Evolutionary conservation across 2,888 invertebrate genomes (phyloP).

Genomic region (Sepioteuthis lessoniana): DNA sequence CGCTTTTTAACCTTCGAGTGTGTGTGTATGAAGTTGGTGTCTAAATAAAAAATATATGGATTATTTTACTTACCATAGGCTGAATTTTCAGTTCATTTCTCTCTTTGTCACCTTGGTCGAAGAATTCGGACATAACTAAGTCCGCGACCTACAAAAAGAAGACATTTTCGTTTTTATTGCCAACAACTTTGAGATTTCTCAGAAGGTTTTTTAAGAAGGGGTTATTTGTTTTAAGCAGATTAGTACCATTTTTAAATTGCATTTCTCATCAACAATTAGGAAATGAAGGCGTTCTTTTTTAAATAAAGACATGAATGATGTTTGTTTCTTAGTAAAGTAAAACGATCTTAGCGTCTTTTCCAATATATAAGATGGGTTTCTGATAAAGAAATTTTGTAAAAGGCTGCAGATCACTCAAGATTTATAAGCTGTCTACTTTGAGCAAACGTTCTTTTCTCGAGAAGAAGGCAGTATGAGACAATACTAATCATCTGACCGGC

Average conservation of each 20-base stretch:
- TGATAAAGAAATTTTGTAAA: too few species aligned
- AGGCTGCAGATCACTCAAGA: too few species aligned
- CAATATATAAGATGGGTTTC: too few species aligned
- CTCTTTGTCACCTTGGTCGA: constrained; percentile 93
- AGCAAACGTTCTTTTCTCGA: too few species aligned
- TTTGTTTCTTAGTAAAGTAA: too few species aligned
- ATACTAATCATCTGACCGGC: too few species aligned
- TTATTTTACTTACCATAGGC: constrained; percentile 77
- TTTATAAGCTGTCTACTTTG: too few species aligned
- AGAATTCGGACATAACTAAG: constrained; percentile 92
- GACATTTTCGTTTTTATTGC: neutral
- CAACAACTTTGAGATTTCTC: neutral
- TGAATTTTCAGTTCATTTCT: constrained; percentile 90
- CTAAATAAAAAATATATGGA: neutral
- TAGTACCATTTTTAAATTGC: too few species aligned
- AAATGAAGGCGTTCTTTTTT: too few species aligned
- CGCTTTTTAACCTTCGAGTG: too few species aligned
- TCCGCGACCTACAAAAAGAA: constrained; percentile 79
- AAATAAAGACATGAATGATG: neutral
- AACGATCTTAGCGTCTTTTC: too few species aligned
- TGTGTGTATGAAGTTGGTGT: neutral
- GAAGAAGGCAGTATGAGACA: too few species aligned
- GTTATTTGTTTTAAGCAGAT: neutral
- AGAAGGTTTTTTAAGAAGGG: neutral
- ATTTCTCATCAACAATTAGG: neutral